These are phyloP conservation scores for Arnoldichthys spilopterus DNA, from an alignment of 2,797 vertebrate genomes.

Conservation along the genomic window DNA sequence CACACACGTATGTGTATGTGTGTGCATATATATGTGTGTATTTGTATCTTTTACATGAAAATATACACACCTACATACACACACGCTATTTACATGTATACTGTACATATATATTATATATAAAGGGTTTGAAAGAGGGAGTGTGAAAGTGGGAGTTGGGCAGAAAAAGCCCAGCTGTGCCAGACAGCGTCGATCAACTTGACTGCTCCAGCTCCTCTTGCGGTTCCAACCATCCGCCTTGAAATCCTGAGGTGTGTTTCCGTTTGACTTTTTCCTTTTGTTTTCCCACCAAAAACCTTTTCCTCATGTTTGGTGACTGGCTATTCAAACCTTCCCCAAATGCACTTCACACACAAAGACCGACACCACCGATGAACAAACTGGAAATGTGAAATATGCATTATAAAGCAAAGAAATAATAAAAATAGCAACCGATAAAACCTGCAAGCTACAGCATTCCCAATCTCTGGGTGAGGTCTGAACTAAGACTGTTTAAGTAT, in stretches of 20 bases:
- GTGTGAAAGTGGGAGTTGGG: not conserved
- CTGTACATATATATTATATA: not conserved
- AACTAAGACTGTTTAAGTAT: not conserved
- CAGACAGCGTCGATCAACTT: conserved; percentile 3
- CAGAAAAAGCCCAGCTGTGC: not conserved
- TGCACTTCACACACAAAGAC: not conserved
- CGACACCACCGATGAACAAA: not conserved
- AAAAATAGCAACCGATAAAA: not conserved
- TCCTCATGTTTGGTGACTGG: not conserved
- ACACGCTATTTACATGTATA: too few relatives aligned
- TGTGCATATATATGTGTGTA: too few relatives aligned
- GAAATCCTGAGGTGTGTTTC: conserved; percentile 9
- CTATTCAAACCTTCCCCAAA: not conserved
- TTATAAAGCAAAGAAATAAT: not conserved
- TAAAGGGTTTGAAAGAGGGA: not conserved
- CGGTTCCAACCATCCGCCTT: conserved; percentile 7
- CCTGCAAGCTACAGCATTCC: not conserved
- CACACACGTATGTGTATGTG: too few relatives aligned
- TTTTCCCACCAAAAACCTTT: not conserved
- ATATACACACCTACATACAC: too few relatives aligned
- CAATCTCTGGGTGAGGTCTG: not conserved
- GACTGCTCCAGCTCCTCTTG: not conserved
- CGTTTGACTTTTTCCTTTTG: not conserved
- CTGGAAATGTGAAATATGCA: not conserved
- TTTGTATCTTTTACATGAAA: too few relatives aligned